Percentiles rank a stretch among this genome's conserved stretches.
Evolutionary conservation across 2,113 vertebrate genomes (phyloP).

Genomic region (Barnardius zonarius): DNA sequence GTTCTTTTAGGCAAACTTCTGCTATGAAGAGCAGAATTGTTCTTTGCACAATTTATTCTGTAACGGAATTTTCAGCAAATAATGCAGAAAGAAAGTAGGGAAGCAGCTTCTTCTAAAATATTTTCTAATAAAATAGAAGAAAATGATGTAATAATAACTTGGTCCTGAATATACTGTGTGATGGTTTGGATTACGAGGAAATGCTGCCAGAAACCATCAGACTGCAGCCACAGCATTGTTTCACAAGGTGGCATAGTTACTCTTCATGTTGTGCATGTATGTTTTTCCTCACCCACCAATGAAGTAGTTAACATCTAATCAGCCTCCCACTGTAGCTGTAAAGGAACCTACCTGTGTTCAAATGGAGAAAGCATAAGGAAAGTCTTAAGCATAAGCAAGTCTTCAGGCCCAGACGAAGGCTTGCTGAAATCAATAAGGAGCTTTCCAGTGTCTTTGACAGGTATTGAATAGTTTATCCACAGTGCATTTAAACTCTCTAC

Average conservation of each 20-base stretch:
- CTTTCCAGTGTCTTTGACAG: background rate
- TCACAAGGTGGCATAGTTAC: conserved; percentile 71
- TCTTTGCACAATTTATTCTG: background rate
- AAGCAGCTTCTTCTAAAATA: background rate
- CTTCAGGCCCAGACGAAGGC: background rate
- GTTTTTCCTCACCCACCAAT: background rate
- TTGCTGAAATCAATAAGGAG: background rate
- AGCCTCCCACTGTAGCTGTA: background rate
- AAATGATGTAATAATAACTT: background rate
- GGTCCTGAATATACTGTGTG: background rate
- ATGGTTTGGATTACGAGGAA: background rate
- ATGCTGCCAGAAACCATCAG: background rate
- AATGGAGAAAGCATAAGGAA: background rate
- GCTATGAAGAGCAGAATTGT: background rate
- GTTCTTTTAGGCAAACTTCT: background rate
- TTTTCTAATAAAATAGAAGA: background rate
- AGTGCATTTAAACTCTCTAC: background rate
- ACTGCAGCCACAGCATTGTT: conserved; percentile 44
- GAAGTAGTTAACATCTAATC: background rate
- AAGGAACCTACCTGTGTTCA: background rate
- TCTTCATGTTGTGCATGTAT: background rate
- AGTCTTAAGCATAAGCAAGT: background rate
- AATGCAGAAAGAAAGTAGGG: background rate
- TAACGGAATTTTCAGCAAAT: background rate
- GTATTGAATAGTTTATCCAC: background rate